Evolutionary conservation across 2,113 vertebrate species (phyloP).

Genomic region (Leptocoma aspasia): DNA sequence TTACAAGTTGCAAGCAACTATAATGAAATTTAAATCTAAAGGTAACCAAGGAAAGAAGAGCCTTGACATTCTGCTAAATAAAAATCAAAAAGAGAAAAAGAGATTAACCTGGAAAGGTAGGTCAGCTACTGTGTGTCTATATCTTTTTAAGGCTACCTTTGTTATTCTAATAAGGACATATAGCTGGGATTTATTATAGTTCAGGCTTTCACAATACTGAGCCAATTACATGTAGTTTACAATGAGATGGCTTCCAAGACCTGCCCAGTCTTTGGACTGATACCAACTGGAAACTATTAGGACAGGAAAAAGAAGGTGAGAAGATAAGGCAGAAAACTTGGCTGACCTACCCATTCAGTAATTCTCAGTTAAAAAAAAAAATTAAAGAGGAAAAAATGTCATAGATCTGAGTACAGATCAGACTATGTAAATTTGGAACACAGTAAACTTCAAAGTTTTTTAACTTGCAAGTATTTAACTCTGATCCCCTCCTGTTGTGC

Average conservation of each 20-base stretch:
- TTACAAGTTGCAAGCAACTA: neutral
- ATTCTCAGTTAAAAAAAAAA: neutral
- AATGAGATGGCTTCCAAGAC: neutral
- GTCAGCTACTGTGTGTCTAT: neutral
- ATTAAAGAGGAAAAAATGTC: neutral
- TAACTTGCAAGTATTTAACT: neutral
- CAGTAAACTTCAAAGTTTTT: neutral
- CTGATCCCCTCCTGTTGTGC: neutral
- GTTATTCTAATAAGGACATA: neutral
- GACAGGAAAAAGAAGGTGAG: neutral
- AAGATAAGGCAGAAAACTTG: neutral
- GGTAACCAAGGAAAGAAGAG: neutral
- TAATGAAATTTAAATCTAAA: neutral
- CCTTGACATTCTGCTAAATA: neutral
- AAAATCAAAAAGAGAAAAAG: neutral
- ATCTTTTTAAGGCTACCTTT: neutral
- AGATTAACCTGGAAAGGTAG: neutral
- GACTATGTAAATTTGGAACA: neutral
- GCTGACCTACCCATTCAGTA: neutral
- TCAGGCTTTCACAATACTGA: neutral
- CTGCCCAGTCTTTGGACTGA: neutral
- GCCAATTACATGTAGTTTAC: neutral
- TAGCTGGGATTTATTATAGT: neutral
- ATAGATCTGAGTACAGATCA: neutral
- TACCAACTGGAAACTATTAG: neutral